A percentile compares a stretch with the other conserved stretches of the same genome.
phyloP scores from a whole-genome alignment of 2,888 invertebrate species.

The Abrostola triplasia region DNA sequence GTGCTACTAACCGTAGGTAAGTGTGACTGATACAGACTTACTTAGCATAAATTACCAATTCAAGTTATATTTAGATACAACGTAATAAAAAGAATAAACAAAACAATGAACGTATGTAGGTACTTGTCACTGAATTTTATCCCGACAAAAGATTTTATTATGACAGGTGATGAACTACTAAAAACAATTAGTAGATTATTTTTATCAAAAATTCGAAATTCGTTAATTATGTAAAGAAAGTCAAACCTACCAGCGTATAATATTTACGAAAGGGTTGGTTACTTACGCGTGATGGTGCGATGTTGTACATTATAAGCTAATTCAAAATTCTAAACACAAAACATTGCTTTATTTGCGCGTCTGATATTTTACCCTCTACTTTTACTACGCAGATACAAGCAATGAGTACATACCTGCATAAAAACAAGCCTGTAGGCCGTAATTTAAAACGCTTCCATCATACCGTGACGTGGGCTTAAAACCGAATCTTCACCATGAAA shows the following conservation, averaged over 20 bases:
- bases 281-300: no score
- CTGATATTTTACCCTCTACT: slow-evolving; percentile 26
- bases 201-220: no score
- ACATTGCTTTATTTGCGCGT: not conserved
- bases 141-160: no score
- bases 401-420: slow-evolving; percentile 42
- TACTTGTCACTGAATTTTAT: not conserved
- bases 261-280: no score
- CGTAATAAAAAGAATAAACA: slow-evolving; percentile 25
- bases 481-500: slow-evolving; percentile 67
- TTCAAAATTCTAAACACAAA: not conserved
- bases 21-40: slow-evolving; percentile 37
- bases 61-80: slow-evolving; percentile 34
- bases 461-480: slow-evolving; percentile 61
- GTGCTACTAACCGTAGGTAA: slow-evolving; percentile 37
- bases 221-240: no score
- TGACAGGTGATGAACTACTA: no score
- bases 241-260: no score
- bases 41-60: slow-evolving; percentile 46
- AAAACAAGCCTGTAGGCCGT: slow-evolving; percentile 58
- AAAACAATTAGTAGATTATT: no score
- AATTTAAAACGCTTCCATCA: slow-evolving; percentile 68
- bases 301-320: not conserved
- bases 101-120: slow-evolving; percentile 18
- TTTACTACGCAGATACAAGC: slow-evolving; percentile 34